These are phyloP conservation scores for Phylloscopus collybita DNA, from an alignment of 2,797 vertebrate genomes.

Conservation along the genomic window DNA sequence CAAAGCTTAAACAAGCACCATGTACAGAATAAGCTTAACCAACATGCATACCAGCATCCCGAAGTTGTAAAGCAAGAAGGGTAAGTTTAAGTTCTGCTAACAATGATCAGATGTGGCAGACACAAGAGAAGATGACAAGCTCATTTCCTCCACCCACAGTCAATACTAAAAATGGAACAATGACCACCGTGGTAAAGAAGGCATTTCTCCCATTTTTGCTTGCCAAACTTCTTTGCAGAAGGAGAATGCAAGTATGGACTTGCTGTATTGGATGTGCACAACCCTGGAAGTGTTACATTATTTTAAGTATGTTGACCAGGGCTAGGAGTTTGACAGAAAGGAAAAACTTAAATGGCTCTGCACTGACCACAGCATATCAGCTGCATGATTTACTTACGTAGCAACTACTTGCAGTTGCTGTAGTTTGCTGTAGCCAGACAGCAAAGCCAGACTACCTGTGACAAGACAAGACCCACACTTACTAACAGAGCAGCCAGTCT, in stretches of 20 bases:
- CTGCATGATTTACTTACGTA: background rate
- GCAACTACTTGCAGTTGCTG: background rate
- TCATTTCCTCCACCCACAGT: background rate
- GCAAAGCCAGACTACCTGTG: background rate
- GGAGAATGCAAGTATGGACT: background rate
- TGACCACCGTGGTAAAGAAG: background rate
- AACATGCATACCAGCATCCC: background rate
- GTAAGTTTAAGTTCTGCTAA: background rate
- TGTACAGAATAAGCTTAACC: background rate
- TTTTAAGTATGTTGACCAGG: background rate
- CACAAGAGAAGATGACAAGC: background rate
- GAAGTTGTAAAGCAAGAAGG: background rate
- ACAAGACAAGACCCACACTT: background rate
- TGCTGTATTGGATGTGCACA: background rate
- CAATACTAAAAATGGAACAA: constrained; percentile 1
- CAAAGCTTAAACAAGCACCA: background rate
- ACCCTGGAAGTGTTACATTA: background rate
- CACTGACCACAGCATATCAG: background rate
- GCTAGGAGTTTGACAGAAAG: background rate
- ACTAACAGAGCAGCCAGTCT: background rate
- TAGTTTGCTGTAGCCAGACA: too few species aligned
- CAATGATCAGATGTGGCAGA: background rate
- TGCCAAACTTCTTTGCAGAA: background rate
- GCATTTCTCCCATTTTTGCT: background rate
- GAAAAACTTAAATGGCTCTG: background rate